Conservation (phyloP, 2,888 invertebrate species). For the Embidobia sp. region DNA sequence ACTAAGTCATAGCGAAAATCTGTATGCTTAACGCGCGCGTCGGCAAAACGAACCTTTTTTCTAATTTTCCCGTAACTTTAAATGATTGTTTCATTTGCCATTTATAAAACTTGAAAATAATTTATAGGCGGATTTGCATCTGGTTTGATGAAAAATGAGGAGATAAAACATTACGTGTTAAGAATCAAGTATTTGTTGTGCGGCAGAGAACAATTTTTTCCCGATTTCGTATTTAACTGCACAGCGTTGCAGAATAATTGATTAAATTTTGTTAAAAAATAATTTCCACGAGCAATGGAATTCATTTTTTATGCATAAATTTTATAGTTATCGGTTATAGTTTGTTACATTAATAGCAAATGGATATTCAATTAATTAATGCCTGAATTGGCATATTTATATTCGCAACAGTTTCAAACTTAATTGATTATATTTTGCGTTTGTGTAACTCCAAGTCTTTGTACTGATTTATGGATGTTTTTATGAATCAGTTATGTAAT, state of each 20-base stretch:
- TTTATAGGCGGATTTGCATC: constrained; percentile 16
- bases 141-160: constrained; percentile 4
- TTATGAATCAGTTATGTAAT: constrained; percentile 10
- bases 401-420: background rate
- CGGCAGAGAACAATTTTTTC: too few species aligned
- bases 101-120: background rate
- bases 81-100: background rate
- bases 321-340: too few species aligned
- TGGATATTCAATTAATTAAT: too few species aligned
- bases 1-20: constrained; percentile 19
- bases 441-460: constrained; percentile 1
- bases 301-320: too few species aligned
- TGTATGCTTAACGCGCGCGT: background rate
- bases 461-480: constrained; percentile 15
- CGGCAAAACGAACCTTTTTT: background rate
- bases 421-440: background rate
- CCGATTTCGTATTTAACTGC: too few species aligned
- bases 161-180: background rate
- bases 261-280: too few species aligned
- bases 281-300: too few species aligned
- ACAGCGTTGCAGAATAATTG: too few species aligned
- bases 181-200: too few species aligned
- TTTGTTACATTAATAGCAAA: too few species aligned
- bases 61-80: background rate
- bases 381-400: too few species aligned